Evolutionary conservation across 2,888 invertebrate species (phyloP), one percentile per base, ranked within the genome.

Genomic region (Dasysyrphus tricinctus): DNA sequence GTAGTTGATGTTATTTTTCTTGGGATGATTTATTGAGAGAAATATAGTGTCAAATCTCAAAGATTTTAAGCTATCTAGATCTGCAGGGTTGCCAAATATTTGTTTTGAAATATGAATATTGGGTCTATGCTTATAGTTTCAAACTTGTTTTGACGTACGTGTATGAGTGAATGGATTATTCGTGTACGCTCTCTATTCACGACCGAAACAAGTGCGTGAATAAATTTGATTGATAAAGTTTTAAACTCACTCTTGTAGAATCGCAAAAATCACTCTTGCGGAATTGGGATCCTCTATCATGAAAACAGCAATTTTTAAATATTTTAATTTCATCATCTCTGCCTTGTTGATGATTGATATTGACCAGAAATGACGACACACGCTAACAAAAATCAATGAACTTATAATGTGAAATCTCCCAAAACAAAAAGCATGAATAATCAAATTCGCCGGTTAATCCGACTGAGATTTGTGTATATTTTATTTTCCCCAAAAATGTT

Each of bases 51-150:
- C 24, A 42, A 14, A 42, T 54, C 44, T 34, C 24, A 67, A 16
- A 59, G 39, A 54, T 54, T 59, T n/a, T n/a, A n/a, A n/a, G n/a
- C n/a, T 37, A 51, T 65, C 1, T 49, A 19, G 56, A 73, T 65
- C 12, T 6, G 3, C 0, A 11, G 16, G n/a, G 57, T 34, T 49
- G 49, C 49, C 32, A 57, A n/a, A 3, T n/a, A 5, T 32, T 47
- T 47, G 2, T 47, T 32, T 32, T 32, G 5, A 32, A 32, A 24
- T 24, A 3, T 24, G 24, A 24, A 1, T 24, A 24, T 24, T 24
- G 24, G 24, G 3, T 24, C 2, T 24, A 24, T 24, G 24, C 3
- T 24, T 24, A 24, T 2, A 24, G 24, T 24, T 24, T 24, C 3
- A 24, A 1, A 24, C 24, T n/a, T n/a, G n/a, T n/a, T n/a, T n/a